Base-by-base conservation (phyloP, 1,140 invertebrate species). In the Penaeus indicus region DNA sequence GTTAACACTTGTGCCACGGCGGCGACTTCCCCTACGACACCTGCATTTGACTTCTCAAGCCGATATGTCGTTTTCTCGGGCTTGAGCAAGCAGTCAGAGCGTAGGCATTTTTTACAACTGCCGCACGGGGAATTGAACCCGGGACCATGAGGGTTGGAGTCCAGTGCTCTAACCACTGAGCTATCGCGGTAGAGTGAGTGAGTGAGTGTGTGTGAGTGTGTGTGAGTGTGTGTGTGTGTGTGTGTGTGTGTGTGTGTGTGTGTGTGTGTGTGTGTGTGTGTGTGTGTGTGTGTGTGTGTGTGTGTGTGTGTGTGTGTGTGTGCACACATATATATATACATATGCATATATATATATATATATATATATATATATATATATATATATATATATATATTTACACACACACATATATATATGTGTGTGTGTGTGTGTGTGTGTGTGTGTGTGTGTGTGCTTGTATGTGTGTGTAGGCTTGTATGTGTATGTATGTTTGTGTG, bases 241-340 rank as follows among this genome's bases (percentile, higher is more conserved):
- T 81, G 54, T 54, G 54, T 81, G 60, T 54, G 3, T 54, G 54
- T 54, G 54, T 81, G 54, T 54, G 54, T 81, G 54, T 54, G 54
- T 81, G 54, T 54, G 54, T 81, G 54, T 54, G 54, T 81, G 54
- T 54, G 54, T 81, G 54, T 54, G 54, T 81, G 54, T 54, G 54
- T 81, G 54, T 54, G 54, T 81, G 54, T 54, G 54, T 81, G 54
- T 54, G 54, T 81, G 32, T 54, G 54, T 81, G 54, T 54, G 54
- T 81, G 54, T 54, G 10, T 81, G 54, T 54, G 22, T 81, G 54
- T 54, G 8, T 81, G 22, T 54, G 22, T 81, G 8, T 54, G 22
- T 81, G 22, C n/a, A 27, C 11, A 27, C n/a, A 27, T 60, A 27
- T 18, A 27, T 60, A 27, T 0, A 27, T 60, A 27, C 38, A 32